phyloP scores from a whole-genome alignment of 2,797 vertebrate species.

The Sebastes cheni region DNA sequence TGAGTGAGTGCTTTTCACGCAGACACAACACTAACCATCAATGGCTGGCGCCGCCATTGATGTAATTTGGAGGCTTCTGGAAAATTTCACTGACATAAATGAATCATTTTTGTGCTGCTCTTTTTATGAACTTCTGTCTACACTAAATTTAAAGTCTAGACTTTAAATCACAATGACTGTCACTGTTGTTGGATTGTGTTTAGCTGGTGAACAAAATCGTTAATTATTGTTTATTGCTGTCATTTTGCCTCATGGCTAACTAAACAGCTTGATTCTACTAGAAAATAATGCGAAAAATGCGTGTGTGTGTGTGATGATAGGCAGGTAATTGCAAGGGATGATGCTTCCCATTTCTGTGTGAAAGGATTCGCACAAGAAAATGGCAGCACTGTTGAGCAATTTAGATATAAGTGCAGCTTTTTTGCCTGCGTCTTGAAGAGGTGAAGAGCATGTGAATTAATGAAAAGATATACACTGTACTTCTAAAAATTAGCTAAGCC shows the following conservation, averaged over 20 bases:
- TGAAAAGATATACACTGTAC: constrained; percentile 29
- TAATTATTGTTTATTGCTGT: neutral
- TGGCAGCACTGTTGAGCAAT: constrained; percentile 8
- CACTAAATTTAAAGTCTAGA: neutral
- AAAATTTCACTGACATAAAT: neutral
- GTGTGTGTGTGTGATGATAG: neutral
- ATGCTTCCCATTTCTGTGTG: neutral
- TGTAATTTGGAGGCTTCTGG: neutral
- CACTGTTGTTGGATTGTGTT: neutral
- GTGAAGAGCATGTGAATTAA: constrained; percentile 23
- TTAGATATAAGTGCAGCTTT: constrained; percentile 8
- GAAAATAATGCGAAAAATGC: neutral
- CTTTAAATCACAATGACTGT: neutral
- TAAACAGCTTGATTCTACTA: neutral
- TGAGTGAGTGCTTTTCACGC: neutral
- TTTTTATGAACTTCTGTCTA: constrained; percentile 8
- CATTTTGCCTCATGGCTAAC: neutral
- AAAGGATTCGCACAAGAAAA: neutral
- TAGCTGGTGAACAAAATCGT: neutral
- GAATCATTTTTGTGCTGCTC: neutral
- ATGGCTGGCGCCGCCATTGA: neutral
- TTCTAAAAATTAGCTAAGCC: constrained; percentile 27
- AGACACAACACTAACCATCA: neutral
- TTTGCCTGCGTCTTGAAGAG: neutral
- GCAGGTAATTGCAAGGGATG: constrained; percentile 8